phyloP scores from a whole-genome alignment of 2,888 invertebrate genomes.

The Caprella mutica region DNA sequence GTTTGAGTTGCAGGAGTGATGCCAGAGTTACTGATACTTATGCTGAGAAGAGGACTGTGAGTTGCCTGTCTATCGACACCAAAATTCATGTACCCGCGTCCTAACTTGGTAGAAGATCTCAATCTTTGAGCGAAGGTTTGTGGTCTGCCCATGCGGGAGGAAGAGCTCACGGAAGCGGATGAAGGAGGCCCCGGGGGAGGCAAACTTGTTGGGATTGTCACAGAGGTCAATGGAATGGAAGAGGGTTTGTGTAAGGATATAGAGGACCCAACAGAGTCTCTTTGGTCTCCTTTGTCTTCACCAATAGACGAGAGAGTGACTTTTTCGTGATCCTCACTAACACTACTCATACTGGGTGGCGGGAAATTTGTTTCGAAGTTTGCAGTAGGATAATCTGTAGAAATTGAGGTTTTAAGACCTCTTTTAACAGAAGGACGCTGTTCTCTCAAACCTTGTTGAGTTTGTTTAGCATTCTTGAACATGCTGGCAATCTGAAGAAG shows the following conservation, averaged over 20 bases:
- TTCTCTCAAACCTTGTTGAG: slow-evolving; percentile 75
- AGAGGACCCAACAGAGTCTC: slow-evolving; percentile 33
- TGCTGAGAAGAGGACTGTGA: slow-evolving; percentile 24
- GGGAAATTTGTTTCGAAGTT: neutral
- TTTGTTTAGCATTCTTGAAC: slow-evolving; percentile 94
- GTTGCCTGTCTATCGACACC: slow-evolving; percentile 20
- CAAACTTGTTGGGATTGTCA: slow-evolving; percentile 14
- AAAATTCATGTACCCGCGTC: slow-evolving; percentile 32
- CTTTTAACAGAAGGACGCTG: slow-evolving; percentile 43
- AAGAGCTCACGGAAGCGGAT: neutral
- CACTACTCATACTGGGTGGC: slow-evolving; percentile 7
- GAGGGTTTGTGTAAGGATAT: slow-evolving; percentile 26
- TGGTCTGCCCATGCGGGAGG: slow-evolving; percentile 47
- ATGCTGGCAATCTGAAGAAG: slow-evolving; percentile 93
- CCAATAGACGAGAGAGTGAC: slow-evolving; percentile 31
- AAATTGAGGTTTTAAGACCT: slow-evolving; percentile 1
- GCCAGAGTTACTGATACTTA: slow-evolving; percentile 30
- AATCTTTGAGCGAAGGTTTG: slow-evolving; percentile 81
- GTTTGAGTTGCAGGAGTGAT: slow-evolving; percentile 33
- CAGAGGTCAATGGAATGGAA: neutral
- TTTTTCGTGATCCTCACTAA: slow-evolving; percentile 30
- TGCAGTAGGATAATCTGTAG: neutral
- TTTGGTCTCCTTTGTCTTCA: slow-evolving; percentile 23
- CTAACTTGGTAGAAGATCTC: slow-evolving; percentile 66
- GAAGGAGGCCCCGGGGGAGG: slow-evolving; percentile 9